phyloP scores from a whole-genome alignment of 2,797 vertebrate genomes.

The Adelosebastes latens region DNA sequence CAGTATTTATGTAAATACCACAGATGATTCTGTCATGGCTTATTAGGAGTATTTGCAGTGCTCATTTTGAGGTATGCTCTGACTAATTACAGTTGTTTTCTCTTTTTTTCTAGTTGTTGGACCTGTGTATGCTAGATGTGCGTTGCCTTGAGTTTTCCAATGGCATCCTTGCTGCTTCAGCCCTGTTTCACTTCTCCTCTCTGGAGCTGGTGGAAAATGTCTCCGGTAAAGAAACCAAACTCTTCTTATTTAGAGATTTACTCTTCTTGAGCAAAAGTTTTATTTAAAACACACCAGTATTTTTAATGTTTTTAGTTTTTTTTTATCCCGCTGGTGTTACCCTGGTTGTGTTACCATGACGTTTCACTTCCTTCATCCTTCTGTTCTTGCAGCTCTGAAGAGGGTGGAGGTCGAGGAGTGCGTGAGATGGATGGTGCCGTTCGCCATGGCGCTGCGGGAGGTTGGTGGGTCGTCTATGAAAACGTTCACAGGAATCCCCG shows the following conservation, averaged over 20 bases:
- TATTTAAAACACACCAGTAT: neutral
- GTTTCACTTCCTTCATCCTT: neutral
- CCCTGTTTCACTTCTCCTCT: conserved; percentile 96
- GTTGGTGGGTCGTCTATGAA: conserved; percentile 86
- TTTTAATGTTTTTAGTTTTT: neutral
- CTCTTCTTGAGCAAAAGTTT: neutral
- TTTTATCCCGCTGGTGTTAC: neutral
- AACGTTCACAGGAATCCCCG: conserved; percentile 85
- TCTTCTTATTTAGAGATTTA: accelerated
- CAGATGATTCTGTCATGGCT: neutral
- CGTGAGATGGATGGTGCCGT: conserved; percentile 95
- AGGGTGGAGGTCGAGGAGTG: conserved; percentile 90
- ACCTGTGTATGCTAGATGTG: conserved; percentile 92
- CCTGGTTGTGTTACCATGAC: neutral
- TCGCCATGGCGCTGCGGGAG: conserved; percentile 91
- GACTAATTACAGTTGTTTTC: neutral
- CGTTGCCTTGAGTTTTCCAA: conserved; percentile 92
- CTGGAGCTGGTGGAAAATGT: conserved; percentile 92
- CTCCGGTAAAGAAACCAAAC: conserved; percentile 84
- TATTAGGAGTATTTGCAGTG: too few species aligned
- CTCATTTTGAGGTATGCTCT: neutral
- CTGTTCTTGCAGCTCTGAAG: conserved; percentile 83
- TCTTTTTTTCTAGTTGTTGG: conserved; percentile 84
- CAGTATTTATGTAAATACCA: neutral
- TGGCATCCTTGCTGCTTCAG: conserved; percentile 92